Evolutionary conservation across 2,113 vertebrate species (phyloP).

Genomic region (Archilochus colubris): DNA sequence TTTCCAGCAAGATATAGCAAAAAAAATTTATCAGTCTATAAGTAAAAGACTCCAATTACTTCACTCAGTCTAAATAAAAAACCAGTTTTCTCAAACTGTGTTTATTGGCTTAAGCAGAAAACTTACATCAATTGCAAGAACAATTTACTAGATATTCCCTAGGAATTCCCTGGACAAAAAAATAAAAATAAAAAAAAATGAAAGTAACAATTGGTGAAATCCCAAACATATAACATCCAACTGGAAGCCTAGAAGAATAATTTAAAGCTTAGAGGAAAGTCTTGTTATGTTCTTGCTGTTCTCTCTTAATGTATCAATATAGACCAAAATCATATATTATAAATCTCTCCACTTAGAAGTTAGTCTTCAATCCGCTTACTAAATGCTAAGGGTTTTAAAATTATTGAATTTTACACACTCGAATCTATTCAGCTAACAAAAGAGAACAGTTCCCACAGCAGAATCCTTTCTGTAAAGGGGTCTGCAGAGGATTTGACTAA

Average conservation of each 20-base stretch:
- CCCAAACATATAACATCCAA: not conserved
- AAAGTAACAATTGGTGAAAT: not conserved
- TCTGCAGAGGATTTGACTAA: not conserved
- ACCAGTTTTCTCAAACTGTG: not conserved
- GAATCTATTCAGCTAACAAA: not conserved
- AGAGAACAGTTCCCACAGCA: not conserved
- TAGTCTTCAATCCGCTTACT: not conserved
- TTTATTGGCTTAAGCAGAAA: not conserved
- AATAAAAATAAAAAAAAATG: not conserved
- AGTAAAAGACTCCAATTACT: not conserved
- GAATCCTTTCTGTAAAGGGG: not conserved
- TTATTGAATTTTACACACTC: not conserved
- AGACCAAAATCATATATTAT: not conserved
- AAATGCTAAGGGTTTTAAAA: not conserved
- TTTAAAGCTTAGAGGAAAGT: not conserved
- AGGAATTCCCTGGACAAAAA: not conserved
- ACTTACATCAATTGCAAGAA: not conserved
- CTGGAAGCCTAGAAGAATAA: not conserved
- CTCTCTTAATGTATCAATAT: not conserved
- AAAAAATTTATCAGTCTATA: conserved; percentile 16
- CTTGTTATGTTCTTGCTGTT: not conserved
- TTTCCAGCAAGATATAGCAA: not conserved
- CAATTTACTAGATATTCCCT: not conserved
- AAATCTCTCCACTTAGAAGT: not conserved
- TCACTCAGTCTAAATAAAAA: not conserved